Conservation (phyloP, 1,140 invertebrate species). For the Bombus pascuorum region DNA sequence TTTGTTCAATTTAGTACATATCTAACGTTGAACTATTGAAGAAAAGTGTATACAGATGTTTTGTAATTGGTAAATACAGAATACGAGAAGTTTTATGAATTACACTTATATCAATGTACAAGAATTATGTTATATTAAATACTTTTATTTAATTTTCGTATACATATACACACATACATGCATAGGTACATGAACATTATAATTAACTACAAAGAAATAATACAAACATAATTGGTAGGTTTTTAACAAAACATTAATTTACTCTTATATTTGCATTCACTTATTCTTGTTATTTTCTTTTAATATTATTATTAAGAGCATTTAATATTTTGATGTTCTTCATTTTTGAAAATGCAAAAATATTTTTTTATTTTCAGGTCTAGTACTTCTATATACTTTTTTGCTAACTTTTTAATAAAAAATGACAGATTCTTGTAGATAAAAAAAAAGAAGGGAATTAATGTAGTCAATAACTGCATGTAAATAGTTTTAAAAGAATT, state of each 20-base stretch:
- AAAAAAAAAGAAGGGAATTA: neutral
- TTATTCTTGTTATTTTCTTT: slow-evolving; percentile 4
- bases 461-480: slow-evolving; percentile 2
- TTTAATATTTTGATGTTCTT: slow-evolving; percentile 24
- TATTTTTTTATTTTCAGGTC: neutral
- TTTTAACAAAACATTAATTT: slow-evolving; percentile 41
- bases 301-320: slow-evolving; percentile 18
- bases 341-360: slow-evolving; percentile 1
- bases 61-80: slow-evolving; percentile 35
- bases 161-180: neutral
- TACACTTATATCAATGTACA: slow-evolving; percentile 3
- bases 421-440: neutral
- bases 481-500: slow-evolving; percentile 19
- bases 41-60: slow-evolving; percentile 36
- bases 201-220: slow-evolving; percentile 11
- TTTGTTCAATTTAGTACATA: slow-evolving; percentile 41
- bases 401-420: neutral
- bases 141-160: slow-evolving; percentile 34
- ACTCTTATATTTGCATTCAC: slow-evolving; percentile 5
- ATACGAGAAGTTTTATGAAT: slow-evolving; percentile 17
- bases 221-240: slow-evolving; percentile 4
- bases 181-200: neutral
- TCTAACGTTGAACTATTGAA: slow-evolving; percentile 35
- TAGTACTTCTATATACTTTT: neutral
- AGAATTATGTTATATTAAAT: slow-evolving; percentile 1